These are phyloP conservation scores for Pluvianellus socialis DNA, from an alignment of 2,113 vertebrate species.

Conservation along the genomic window DNA sequence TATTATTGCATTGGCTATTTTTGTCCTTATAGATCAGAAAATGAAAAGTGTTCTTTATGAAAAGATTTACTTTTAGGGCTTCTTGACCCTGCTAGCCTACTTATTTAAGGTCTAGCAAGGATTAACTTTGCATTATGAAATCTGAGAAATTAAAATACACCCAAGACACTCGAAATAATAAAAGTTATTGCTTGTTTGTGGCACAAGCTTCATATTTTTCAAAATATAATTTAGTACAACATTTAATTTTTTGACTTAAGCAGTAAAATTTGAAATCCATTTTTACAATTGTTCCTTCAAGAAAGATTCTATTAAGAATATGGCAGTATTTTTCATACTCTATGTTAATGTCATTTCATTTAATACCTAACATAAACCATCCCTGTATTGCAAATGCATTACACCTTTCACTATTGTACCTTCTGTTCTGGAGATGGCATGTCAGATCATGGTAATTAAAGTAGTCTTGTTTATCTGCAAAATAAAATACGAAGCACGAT, in stretches of 20 bases:
- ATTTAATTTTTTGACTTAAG: background rate
- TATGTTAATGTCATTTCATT: background rate
- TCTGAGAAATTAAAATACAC: background rate
- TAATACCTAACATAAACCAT: conserved; percentile 2
- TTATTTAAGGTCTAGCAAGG: background rate
- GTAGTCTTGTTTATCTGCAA: conserved; percentile 5
- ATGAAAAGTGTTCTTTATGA: background rate
- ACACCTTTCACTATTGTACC: background rate
- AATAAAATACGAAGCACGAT: conserved; percentile 10
- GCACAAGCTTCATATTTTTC: background rate
- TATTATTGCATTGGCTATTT: background rate
- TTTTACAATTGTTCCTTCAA: background rate
- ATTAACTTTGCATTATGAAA: background rate
- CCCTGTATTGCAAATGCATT: background rate
- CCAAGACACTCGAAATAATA: background rate
- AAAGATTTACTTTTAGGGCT: background rate
- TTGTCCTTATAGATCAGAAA: background rate
- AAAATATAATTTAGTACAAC: background rate
- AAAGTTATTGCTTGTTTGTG: background rate
- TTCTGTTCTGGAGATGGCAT: background rate
- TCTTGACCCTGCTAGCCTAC: background rate
- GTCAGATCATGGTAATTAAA: background rate
- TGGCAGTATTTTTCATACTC: background rate
- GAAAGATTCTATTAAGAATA: background rate
- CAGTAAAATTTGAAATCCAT: background rate